Evolutionary conservation across 2,113 vertebrate species (phyloP), one percentile per base, ranked within the genome.

Genomic region (Macroglossus sobrinus): DNA sequence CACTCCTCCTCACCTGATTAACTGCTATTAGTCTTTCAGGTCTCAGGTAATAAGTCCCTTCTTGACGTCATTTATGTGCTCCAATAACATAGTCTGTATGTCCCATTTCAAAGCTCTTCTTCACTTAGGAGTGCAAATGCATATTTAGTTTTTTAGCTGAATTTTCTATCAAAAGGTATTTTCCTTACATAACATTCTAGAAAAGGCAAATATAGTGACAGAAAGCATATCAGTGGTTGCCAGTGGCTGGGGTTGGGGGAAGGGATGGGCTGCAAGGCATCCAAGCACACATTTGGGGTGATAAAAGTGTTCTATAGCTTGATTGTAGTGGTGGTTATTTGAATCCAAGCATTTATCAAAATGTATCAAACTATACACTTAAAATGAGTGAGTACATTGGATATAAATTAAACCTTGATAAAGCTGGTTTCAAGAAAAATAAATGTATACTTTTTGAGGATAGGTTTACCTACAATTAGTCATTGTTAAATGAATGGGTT

Each of bases 351-450:
- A 24, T 84, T 79, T 92, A 63, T 71, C 22, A 76, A 75, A 90
- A 95, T 38, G 53, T 55, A 95, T 66, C 59, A 26, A 57, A 38
- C 19, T 75, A 2, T 57, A 63, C 24, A 64, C 64, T 75, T 75
- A 79, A 64, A 72, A 92, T 66, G 26, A 40, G 24, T 28, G 21
- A 64, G 33, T 66, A 82, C 61, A 64, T 61, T 55, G 3, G 35
- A n/a, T 35, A 84, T 81, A 38, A 63, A 38, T 63, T 92, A n/a
- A 4, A 40, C 35, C 61, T 92, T 33, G 30, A 59, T 69, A 59
- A 85, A 88, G 13, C 19, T 76, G 11, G 22, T 85, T 97, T 81
- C 88, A 69, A 94, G 43, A 43, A 55, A 93, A 80, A 76, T 57
- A n/a, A 72, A 75, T 4, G 0, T 33, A 66, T 47, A 4, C 28